Conservation (phyloP, 2,888 invertebrate species). For the Pristionchus japonicus region DNA sequence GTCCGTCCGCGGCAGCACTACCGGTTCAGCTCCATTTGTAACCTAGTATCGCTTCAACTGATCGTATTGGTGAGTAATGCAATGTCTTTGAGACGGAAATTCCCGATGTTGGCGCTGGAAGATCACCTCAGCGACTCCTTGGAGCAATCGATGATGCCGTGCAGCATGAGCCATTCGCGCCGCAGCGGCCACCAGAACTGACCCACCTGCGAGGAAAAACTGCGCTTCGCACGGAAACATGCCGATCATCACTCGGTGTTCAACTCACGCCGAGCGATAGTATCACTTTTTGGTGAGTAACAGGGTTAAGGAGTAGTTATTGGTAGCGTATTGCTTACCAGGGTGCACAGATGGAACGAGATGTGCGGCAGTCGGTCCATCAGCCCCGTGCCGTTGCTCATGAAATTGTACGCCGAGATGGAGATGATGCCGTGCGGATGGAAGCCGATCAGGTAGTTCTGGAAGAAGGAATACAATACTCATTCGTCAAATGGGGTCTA, state of each 20-base stretch:
- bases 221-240: no score
- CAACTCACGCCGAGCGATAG: neutral
- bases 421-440: slow-evolving; percentile 10
- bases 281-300: neutral
- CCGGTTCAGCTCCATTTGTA: no score
- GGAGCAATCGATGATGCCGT: neutral
- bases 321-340: no score
- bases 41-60: no score
- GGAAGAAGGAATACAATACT: neutral
- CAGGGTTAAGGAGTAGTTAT: no score
- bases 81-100: no score
- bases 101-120: no score
- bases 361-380: neutral
- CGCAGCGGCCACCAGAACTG: neutral
- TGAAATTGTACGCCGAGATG: slow-evolving; percentile 15
- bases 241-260: neutral
- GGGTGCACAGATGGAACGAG: neutral
- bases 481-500: no score
- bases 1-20: no score
- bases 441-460: slow-evolving; percentile 25
- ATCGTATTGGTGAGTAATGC: no score
- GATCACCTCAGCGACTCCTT: slow-evolving; percentile 31
- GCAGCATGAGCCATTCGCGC: slow-evolving; percentile 12
- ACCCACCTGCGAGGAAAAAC: neutral
- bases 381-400: neutral